Base-by-base conservation (phyloP, 1,140 invertebrate genomes). In the Saccostrea glomerata region DNA sequence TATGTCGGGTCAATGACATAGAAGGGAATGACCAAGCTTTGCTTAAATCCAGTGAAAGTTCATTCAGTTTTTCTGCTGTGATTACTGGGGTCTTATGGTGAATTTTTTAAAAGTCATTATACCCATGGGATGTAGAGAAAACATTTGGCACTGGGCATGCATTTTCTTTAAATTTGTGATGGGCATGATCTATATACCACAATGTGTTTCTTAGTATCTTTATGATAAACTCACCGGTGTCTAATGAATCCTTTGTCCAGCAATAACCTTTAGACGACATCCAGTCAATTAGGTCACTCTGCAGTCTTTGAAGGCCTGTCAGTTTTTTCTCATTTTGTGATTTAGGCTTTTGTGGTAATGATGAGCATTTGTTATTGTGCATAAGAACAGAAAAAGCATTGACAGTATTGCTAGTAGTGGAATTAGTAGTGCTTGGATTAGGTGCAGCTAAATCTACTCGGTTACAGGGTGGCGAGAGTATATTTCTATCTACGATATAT, bases 1-100 rank as follows among this genome's bases (percentile, higher is more conserved):
- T 83, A 66, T 87, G 55, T 23, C 82, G 55, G 12, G 12, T 12
- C 40, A 40, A 23, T 66, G n/a, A 54, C 86, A 84, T 84, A 3
- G 58, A 70, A n/a, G 86, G 86, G 11, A 87, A 87, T 23, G 82
- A 87, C 30, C 84, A 66, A n/a, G 20, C 9, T 87, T 87, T 84
- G 13, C 36, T 66, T n/a, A 87, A 23, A 11, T 82, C 82, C 7
- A 83, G 25, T 40, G 86, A 83, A 15, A 87, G 7, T 9, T 84
- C 20, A 66, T 87, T 82, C 12, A 87, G 13, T 87, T 17, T 84
- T 47, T 87, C 23, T 56, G 85, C 73, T 20, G 56, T 83, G 23
- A 87, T 55, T 13, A 55, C 30, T 13, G 86, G 82, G 20, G 77
- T 25, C 66, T 63, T 58, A 54, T 87, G 82, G 47, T 84, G 82